Conservation (phyloP, 2,797 vertebrate species). For the Pelochelys cantorii region DNA sequence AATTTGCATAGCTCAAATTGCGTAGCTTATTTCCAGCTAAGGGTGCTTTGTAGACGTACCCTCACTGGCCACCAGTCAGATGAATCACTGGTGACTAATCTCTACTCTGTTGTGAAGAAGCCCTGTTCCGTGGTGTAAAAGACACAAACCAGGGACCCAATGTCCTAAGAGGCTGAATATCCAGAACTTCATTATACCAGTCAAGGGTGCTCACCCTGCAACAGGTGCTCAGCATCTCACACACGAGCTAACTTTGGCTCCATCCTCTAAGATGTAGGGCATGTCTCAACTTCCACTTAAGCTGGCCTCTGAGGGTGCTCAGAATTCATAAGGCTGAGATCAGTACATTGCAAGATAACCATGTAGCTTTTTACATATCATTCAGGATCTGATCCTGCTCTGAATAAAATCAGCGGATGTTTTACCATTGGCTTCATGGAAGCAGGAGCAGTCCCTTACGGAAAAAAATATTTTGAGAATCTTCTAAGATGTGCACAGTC, state of each 20-base stretch:
- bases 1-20: too few species aligned
- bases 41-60: too few species aligned
- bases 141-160: background rate
- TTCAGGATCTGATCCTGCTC: background rate
- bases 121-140: background rate
- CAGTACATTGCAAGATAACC: background rate
- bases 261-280: background rate
- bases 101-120: background rate
- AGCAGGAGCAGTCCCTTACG: background rate
- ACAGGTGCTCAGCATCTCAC: background rate
- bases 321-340: background rate
- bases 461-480: background rate
- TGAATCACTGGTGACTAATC: background rate
- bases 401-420: rapidly evolving
- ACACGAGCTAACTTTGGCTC: background rate
- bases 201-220: background rate
- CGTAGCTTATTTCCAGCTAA: too few species aligned
- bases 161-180: background rate
- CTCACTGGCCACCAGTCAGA: background rate
- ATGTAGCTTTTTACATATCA: background rate
- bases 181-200: background rate
- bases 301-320: background rate
- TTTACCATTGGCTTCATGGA: background rate
- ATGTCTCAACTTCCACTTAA: background rate
- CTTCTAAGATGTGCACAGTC: background rate